phyloP scores from a whole-genome alignment of 2,888 invertebrate species.

The Conus canariensis region DNA sequence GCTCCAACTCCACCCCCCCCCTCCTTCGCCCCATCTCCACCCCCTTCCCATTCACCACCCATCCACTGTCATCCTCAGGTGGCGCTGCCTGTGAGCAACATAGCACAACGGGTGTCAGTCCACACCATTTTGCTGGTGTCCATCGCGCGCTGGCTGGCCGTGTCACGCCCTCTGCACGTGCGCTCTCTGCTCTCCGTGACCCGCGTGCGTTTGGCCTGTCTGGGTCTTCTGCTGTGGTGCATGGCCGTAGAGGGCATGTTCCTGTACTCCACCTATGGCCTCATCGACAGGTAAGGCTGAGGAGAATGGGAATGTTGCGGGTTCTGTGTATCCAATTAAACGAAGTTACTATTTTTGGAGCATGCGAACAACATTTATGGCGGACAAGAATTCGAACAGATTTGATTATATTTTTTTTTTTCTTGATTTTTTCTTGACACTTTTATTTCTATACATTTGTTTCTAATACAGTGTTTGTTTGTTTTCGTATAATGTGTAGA shows the following conservation, averaged over 20 bases:
- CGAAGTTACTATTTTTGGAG: too few species aligned
- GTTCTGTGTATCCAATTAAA: too few species aligned
- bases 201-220: background rate
- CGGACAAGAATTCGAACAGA: too few species aligned
- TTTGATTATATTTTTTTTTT: too few species aligned
- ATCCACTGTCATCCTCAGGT: background rate
- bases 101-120: background rate
- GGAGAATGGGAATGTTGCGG: background rate
- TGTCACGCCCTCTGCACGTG: conserved; percentile 24
- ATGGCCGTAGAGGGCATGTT: background rate
- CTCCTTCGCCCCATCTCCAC: too few species aligned
- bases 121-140: conserved; percentile 33
- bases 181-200: conserved; percentile 3
- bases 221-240: conserved; percentile 14
- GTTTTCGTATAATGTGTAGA: too few species aligned
- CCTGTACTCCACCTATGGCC: background rate
- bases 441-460: too few species aligned
- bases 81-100: background rate
- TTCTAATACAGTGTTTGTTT: too few species aligned
- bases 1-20: too few species aligned
- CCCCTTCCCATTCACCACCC: too few species aligned
- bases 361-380: too few species aligned
- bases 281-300: background rate
- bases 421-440: too few species aligned
- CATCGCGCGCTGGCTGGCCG: conserved; percentile 26